Evolutionary conservation across 2,888 invertebrate genomes (phyloP), one percentile per base, ranked within the genome.

Genomic region (Leptinotarsa juncta): DNA sequence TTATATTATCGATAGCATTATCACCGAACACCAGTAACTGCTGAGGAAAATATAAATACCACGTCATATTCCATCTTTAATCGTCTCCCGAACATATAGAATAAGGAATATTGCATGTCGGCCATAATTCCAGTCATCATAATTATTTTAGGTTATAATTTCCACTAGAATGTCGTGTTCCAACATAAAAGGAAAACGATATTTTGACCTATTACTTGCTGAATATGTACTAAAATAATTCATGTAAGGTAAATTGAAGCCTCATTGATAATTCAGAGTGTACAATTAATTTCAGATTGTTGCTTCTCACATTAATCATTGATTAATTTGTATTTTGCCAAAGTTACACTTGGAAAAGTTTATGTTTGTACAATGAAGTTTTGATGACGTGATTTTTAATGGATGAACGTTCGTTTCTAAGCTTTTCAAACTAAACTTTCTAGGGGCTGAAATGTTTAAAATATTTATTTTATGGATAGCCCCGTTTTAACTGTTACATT

Each of bases 161-260:
- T 62, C 62, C 42, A 62, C 42, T 62, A n/a, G 62, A 26, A 26
- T 42, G 12, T 62, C 62, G 62, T 62, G 62, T 62, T 62, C 62
- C 62, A 5, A 42, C 62, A 42, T n/a, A 15, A 57, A 57, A 57
- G 57, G n/a, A 32, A 42, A 32, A 42, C n/a, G 16, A 26, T 42
- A 62, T 62, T 42, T 62, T 42, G 18, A n/a, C 62, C 62, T n/a
- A 62, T 62, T 16, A 62, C 32, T 62, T 62, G 62, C 7, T 42
- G 62, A 62, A 62, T 62, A 62, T 14, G 20, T 42, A 32, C 18
- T 62, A 18, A 42, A 32, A 62, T 42, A n/a, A 62, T 62, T 62
- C 12, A 62, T 62, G n/a, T 16, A 7, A 32, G 23, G 62, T 42
- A 18, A 62, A 62, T 14, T n/a, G 62, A n/a, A 42, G 42, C 15